Base-by-base conservation (phyloP, 2,113 vertebrate genomes). In the Eonycteris spelaea region DNA sequence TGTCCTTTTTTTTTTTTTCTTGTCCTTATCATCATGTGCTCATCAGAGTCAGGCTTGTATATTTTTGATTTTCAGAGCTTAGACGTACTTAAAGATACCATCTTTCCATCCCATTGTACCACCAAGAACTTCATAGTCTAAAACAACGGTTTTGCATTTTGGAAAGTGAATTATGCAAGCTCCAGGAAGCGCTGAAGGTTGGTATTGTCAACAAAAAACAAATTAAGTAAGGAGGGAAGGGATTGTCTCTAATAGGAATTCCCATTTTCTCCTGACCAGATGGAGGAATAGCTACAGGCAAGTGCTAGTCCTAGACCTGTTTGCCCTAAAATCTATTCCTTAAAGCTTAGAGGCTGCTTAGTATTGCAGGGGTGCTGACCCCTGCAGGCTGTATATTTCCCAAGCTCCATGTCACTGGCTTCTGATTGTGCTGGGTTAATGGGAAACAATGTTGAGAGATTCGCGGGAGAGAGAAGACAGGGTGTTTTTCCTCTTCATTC, bases 131-230 rank as follows among this genome's bases (percentile, higher is more conserved):
- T 75, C 97, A 98, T 6, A 77, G 12, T 0, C 96, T 99, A 59
- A 98, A 97, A 93, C 97, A 98, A 93, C 98, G 98, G 87, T 95
- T 99, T 93, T 97, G 97, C 55, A 98, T 98, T 95, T 96, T 99
- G 96, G 98, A 99, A 98, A 94, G 35, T 53, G 98, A 99, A 91
- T 97, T 99, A 78, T 95, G 90, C 71, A 98, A 97, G 53, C 97
- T 99, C n/a, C 98, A 98, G 63, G 97, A 90, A 96, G 61, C 79
- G 6, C 59, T 99, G 14, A 98, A 99, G 99, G 99, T 99, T 59
- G 95, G 97, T 97, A 78, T 91, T 83, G 9, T 77, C 68, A 71
- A 61, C 89, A 70, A 75, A 87, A 95, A 75, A 51, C 45, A 91
- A 91, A 77, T 30, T 77, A 71, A 14, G 5, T 85, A 22, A 75